These are phyloP conservation scores for Arnoldichthys spilopterus DNA, from an alignment of 2,797 vertebrate genomes.

Conservation along the genomic window DNA sequence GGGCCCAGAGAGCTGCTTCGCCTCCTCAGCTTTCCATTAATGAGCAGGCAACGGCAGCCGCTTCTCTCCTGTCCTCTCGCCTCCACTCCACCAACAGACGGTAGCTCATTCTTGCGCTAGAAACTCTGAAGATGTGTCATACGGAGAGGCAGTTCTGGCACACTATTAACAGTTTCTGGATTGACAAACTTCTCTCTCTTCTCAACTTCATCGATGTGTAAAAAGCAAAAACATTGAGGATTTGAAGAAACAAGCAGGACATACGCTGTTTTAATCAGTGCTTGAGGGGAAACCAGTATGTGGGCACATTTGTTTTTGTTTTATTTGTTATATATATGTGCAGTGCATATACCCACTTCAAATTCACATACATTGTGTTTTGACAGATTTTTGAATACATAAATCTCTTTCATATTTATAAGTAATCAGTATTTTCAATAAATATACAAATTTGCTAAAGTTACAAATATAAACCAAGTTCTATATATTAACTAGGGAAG, in stretches of 20 bases:
- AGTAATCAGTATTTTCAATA: too few relatives aligned
- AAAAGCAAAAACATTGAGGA: not conserved
- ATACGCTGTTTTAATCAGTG: not conserved
- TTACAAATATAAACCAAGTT: too few relatives aligned
- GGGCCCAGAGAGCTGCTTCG: conserved; percentile 1
- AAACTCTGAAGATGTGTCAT: conserved; percentile 23
- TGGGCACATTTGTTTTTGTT: too few relatives aligned
- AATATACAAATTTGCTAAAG: too few relatives aligned
- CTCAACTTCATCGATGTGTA: not conserved
- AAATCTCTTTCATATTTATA: too few relatives aligned
- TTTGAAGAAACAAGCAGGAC: not conserved
- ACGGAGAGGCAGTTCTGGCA: not conserved
- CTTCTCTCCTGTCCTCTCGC: conserved; percentile 2
- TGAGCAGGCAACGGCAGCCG: conserved; percentile 36
- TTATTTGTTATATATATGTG: too few relatives aligned
- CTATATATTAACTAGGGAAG: too few relatives aligned
- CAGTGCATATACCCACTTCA: too few relatives aligned
- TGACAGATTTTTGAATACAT: too few relatives aligned
- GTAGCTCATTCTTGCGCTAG: not conserved
- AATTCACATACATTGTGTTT: too few relatives aligned
- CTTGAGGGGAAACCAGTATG: too few relatives aligned
- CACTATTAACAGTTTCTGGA: conserved; percentile 1
- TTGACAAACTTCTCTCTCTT: not conserved
- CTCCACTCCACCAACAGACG: conserved; percentile 2
- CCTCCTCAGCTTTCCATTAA: conserved; percentile 28